These are phyloP conservation scores for Gryon sp. DNA, from an alignment of 1,140 invertebrate species.

Conservation along the genomic window DNA sequence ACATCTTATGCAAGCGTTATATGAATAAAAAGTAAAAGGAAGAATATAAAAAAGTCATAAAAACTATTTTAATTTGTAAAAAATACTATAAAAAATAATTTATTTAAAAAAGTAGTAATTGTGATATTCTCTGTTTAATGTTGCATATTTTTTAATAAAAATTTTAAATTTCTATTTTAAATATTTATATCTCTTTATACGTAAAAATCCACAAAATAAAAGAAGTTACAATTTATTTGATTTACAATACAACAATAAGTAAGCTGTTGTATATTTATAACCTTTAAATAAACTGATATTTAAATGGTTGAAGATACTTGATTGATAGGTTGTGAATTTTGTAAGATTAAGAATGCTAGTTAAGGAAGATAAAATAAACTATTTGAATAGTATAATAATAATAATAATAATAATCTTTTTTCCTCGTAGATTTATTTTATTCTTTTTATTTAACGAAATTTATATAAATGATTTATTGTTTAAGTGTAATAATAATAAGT, in stretches of 20 bases:
- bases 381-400: too few relatives aligned
- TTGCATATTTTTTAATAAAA: too few relatives aligned
- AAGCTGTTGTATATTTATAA: constrained; percentile 57
- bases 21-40: background rate
- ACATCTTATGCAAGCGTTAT: constrained; percentile 7
- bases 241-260: constrained; percentile 17
- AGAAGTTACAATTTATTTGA: too few relatives aligned
- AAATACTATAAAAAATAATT: background rate
- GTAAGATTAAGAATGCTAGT: constrained; percentile 39
- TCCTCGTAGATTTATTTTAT: too few relatives aligned
- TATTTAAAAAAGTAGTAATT: too few relatives aligned
- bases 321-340: constrained; percentile 48
- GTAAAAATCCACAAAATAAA: too few relatives aligned
- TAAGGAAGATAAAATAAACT: background rate
- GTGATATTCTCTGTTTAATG: too few relatives aligned
- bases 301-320: constrained; percentile 35
- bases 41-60: constrained; percentile 12
- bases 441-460: too few relatives aligned
- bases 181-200: constrained; percentile 13
- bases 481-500: background rate
- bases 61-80: constrained; percentile 28
- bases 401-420: too few relatives aligned
- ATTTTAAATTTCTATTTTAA: too few relatives aligned
- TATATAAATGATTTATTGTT: too few relatives aligned
- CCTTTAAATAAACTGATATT: constrained; percentile 59